A percentile compares a stretch with the other conserved stretches of the same genome.
Conservation (phyloP, 92 coral and sea anemone genomes). For the Bergia puertoricense region DNA sequence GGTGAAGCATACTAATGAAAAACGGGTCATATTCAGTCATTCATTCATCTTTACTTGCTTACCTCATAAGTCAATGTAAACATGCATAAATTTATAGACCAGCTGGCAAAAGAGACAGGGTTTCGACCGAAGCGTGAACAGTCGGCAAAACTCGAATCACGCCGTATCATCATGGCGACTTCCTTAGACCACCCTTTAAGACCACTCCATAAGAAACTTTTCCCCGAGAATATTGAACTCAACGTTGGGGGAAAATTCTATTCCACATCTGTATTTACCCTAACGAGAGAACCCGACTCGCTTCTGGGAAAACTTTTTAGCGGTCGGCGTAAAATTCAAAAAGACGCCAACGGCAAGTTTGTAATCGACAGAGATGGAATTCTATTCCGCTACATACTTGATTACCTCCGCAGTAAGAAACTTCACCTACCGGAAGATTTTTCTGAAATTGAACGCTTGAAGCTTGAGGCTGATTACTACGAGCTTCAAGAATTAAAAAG, state of each 20-base stretch:
- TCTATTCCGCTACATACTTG: constrained; percentile 80
- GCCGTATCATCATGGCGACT: constrained; percentile 54
- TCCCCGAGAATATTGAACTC: constrained; percentile 93
- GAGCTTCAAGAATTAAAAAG: constrained; percentile 70
- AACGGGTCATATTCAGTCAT: neutral
- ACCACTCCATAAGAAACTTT: constrained; percentile 67
- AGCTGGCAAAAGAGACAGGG: constrained; percentile 29
- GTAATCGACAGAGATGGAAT: constrained; percentile 94
- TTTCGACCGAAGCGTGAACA: neutral
- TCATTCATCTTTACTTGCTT: constrained; percentile 12
- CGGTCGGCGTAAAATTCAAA: constrained; percentile 69
- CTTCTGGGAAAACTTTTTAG: constrained; percentile 85
- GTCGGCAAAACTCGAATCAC: neutral
- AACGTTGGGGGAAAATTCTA: constrained; percentile 96
- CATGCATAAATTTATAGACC: constrained; percentile 37
- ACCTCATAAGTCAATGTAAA: constrained; percentile 22
- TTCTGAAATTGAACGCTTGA: constrained; percentile 74
- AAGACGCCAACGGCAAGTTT: constrained; percentile 83
- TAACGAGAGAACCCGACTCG: constrained; percentile 83
- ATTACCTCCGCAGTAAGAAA: constrained; percentile 75
- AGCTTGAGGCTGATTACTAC: constrained; percentile 84
- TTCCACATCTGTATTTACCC: constrained; percentile 83
- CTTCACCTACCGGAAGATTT: constrained; percentile 81
- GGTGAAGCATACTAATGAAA: neutral
- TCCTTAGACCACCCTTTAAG: constrained; percentile 33